Evolutionary conservation across 2,113 vertebrate genomes (phyloP).

Genomic region (Phainopepla nitens): DNA sequence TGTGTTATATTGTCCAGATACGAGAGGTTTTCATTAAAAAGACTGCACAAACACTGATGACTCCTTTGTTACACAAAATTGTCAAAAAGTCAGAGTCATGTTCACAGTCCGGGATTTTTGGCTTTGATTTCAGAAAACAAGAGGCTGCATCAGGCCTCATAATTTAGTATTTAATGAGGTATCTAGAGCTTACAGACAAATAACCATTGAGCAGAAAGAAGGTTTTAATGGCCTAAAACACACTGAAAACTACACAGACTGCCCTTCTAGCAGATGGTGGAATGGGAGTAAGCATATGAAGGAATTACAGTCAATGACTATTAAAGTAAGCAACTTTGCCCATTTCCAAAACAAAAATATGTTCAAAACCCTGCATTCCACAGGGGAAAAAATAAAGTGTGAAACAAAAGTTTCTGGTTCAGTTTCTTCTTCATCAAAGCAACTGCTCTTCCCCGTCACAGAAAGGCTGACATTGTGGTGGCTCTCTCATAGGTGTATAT

Average conservation of each 20-base stretch:
- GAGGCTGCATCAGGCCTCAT: background rate
- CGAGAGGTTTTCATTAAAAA: background rate
- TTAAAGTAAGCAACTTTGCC: background rate
- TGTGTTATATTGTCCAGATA: background rate
- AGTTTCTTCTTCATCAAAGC: background rate
- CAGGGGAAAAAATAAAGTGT: rapidly evolving
- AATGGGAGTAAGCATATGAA: background rate
- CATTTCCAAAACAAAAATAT: background rate
- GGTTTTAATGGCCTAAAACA: background rate
- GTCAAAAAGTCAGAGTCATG: background rate
- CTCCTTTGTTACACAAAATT: background rate
- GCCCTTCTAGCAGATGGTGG: background rate
- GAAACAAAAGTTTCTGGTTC: background rate
- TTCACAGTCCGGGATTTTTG: background rate
- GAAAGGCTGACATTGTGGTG: background rate
- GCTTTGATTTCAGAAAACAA: background rate
- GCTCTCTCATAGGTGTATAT: background rate
- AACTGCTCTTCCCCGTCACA: background rate
- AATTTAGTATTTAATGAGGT: background rate
- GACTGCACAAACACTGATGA: background rate
- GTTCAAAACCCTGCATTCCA: background rate
- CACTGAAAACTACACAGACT: background rate
- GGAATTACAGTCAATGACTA: background rate
- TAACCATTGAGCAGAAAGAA: background rate
- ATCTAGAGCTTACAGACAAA: background rate